These are phyloP conservation scores for Paramormyrops hopkinsi DNA, from an alignment of 2,797 vertebrate genomes.

Conservation along the genomic window DNA sequence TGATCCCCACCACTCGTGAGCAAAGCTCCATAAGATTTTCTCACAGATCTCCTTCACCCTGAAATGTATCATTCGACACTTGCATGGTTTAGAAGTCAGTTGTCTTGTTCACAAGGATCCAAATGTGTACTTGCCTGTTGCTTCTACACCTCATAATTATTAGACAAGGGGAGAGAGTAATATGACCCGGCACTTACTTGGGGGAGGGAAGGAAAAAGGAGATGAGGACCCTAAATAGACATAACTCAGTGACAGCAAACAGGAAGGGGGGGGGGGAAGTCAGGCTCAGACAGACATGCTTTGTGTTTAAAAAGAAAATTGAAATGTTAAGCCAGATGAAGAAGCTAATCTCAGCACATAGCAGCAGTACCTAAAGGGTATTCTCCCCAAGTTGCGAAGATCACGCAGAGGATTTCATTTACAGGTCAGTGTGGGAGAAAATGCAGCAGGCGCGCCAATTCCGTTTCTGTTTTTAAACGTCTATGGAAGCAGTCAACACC, in stretches of 20 bases:
- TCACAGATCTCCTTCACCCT: slow-evolving; percentile 7
- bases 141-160: neutral
- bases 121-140: neutral
- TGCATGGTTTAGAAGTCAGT: slow-evolving; percentile 10
- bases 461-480: neutral
- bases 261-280: neutral
- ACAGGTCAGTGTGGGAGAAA: neutral
- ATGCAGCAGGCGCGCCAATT: neutral
- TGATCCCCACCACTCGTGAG: neutral
- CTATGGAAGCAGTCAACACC: neutral
- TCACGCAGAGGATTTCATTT: neutral
- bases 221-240: slow-evolving; percentile 55
- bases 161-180: slow-evolving; percentile 22
- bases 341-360: neutral
- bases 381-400: neutral
- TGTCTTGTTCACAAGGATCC: slow-evolving; percentile 13
- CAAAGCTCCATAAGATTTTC: slow-evolving; percentile 9
- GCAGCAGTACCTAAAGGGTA: neutral
- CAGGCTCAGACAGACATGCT: neutral
- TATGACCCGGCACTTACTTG: slow-evolving; percentile 38
- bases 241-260: slow-evolving; percentile 41
- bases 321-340: neutral
- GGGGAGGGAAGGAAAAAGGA: slow-evolving; percentile 41
- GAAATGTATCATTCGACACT: slow-evolving; percentile 18
- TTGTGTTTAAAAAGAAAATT: neutral